These are phyloP conservation scores for Montipora efflorescens DNA, from an alignment of 64 coral and sea anemone species.

Conservation along the genomic window DNA sequence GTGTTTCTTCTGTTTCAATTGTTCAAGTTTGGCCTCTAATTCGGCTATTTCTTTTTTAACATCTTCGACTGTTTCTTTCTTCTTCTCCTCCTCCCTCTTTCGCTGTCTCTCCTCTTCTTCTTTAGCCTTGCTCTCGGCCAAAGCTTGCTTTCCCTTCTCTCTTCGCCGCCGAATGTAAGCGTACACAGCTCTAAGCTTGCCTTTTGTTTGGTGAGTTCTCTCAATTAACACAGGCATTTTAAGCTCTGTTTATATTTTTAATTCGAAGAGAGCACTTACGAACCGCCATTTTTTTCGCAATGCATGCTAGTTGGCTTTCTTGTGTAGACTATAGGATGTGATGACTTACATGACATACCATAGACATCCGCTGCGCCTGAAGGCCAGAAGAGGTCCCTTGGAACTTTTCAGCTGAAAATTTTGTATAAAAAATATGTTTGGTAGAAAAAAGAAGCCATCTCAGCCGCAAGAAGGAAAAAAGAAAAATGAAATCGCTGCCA, in stretches of 20 bases:
- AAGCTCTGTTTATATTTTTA: too few species aligned
- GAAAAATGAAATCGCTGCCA: constrained; percentile 25
- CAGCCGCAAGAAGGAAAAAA: constrained; percentile 15
- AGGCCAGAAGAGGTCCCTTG: neutral
- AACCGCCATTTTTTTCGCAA: too few species aligned
- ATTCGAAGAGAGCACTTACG: too few species aligned
- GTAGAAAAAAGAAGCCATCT: constrained; percentile 24
- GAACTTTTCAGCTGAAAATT: too few species aligned
- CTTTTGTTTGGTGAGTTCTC: constrained; percentile 71
- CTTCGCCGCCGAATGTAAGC: constrained; percentile 83
- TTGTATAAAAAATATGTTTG: constrained; percentile 7
- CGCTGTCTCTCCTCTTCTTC: constrained; percentile 85
- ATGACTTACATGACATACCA: too few species aligned
- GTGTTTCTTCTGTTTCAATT: constrained; percentile 87
- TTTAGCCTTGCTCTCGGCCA: constrained; percentile 81
- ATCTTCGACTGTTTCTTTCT: constrained; percentile 92
- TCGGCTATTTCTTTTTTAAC: constrained; percentile 76
- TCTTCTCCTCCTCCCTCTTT: constrained; percentile 87
- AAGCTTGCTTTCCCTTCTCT: constrained; percentile 76
- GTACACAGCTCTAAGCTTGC: constrained; percentile 73
- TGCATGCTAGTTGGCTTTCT: too few species aligned
- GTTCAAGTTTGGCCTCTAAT: constrained; percentile 74
- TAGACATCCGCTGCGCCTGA: neutral
- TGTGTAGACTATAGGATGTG: too few species aligned
- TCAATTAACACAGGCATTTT: constrained; percentile 90